Base-by-base conservation (phyloP, 2,888 invertebrate genomes). In the Unio pictorum region DNA sequence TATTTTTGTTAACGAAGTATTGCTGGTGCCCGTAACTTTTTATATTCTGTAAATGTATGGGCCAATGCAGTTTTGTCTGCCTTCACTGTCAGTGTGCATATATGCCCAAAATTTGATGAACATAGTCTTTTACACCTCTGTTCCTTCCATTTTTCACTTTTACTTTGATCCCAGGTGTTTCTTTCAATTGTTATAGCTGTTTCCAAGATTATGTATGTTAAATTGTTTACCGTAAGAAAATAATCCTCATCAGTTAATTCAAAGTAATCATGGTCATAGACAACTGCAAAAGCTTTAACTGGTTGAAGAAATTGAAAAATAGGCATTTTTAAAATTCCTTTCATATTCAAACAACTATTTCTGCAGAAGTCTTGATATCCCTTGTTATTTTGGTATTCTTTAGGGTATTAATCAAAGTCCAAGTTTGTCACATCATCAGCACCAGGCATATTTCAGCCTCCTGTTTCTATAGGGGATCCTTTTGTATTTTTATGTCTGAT, bases 201-300 rank as follows among this genome's bases (percentile, higher is more conserved):
- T 17, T 71, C 65, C 11, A 18, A 15, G 17, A 54, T 66, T 45
- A 75, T 73, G 59, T 67, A 62, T 34, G 62, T 55, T 34, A 76
- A 62, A 45, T 45, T 18, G 15, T 70, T 61, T 5, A 15, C 55
- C 55, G 76, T 61, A n/a, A 73, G 55, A 67, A 74, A 73, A n/a
- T 65, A 23, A n/a, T 75, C 71, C 67, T 68, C 73, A n/a, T 66
- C 67, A 17, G 66, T 62, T 34, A 67, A 30, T 55, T 61, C 20
- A 20, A 70, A 54, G 67, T 78, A 78, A 56, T 74, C 73, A 64
- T 78, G 73, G 64, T 80, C 75, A 66, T 71, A 63, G 18, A 66
- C 72, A 7, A 68, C 64, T 26, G 69, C 80, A 34, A 45, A 61
- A 4, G 61, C 65, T 64, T 78, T 80, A 23, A 73, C 75, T 20